Percentiles rank a stretch among this genome's conserved stretches.
Conservation (phyloP, 2,888 invertebrate species). For the Uropetala carovei region DNA sequence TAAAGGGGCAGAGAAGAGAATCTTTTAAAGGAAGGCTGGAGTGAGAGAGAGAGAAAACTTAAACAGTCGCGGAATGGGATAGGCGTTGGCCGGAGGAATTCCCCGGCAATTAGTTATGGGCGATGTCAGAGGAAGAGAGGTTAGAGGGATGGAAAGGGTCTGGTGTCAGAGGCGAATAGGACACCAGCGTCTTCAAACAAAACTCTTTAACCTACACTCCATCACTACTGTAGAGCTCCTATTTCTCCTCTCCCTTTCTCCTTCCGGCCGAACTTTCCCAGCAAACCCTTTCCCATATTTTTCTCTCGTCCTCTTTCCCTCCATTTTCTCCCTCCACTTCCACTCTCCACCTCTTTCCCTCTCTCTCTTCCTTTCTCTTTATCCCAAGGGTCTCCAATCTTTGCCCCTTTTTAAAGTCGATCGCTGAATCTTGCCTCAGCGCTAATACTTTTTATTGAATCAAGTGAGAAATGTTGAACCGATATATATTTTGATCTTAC, state of each 20-base stretch:
- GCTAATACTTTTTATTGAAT: no score
- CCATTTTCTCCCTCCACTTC: no score
- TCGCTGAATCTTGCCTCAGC: no score
- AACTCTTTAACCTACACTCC: not conserved
- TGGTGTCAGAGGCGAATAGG: conserved; percentile 15
- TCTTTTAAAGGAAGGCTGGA: not conserved
- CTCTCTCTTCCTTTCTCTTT: not conserved
- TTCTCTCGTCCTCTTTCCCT: not conserved
- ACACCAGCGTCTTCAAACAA: not conserved
- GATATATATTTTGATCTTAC: no score
- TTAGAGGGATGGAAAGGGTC: conserved; percentile 40
- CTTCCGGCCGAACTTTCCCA: not conserved
- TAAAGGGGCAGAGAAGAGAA: not conserved
- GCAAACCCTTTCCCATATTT: not conserved
- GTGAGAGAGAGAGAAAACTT: not conserved
- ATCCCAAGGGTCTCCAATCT: no score
- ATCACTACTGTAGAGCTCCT: not conserved
- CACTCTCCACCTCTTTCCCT: not conserved
- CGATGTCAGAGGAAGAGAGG: not conserved
- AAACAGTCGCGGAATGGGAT: not conserved
- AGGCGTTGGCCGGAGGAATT: not conserved
- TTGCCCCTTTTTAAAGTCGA: no score
- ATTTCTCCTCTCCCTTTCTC: not conserved
- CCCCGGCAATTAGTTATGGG: conserved; percentile 38
- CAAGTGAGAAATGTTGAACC: no score